These are phyloP conservation scores for Maccullochella peelii DNA, from an alignment of 2,113 vertebrate species.

Conservation along the genomic window DNA sequence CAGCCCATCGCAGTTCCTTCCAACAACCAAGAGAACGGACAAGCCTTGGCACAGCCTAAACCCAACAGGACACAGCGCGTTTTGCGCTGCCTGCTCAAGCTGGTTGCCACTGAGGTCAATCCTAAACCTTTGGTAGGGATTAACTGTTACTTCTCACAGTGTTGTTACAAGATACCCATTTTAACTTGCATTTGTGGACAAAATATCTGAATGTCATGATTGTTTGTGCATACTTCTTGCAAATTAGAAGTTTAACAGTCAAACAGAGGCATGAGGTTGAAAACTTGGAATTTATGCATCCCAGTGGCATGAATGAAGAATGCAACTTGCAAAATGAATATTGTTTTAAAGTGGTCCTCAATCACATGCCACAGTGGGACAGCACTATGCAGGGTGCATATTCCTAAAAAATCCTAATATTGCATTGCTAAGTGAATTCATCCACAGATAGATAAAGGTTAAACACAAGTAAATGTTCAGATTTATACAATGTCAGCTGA, in stretches of 20 bases:
- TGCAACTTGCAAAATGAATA: not conserved
- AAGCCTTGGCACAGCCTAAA: conserved; percentile 49
- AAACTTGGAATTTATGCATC: not conserved
- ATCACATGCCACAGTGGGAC: not conserved
- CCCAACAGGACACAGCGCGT: conserved; percentile 87
- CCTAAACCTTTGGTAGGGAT: conserved; percentile 91
- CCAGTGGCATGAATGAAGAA: not conserved
- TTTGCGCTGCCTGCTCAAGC: conserved; percentile 91
- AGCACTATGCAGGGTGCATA: not conserved
- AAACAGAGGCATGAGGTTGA: not conserved
- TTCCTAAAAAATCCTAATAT: not conserved
- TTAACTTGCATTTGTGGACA: not conserved
- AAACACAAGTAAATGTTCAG: not conserved
- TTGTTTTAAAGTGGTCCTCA: no score
- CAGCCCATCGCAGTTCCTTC: conserved; percentile 72
- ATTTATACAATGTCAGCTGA: not conserved
- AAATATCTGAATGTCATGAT: not conserved
- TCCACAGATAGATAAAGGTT: not conserved
- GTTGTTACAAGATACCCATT: not conserved
- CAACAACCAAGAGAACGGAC: conserved; percentile 67
- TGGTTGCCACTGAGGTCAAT: conserved; percentile 95
- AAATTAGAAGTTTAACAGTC: not conserved
- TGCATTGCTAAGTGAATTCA: not conserved
- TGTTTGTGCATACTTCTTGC: not conserved
- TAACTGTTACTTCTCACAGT: not conserved